phyloP scores from a whole-genome alignment of 1,140 invertebrate genomes.

The Penaeus chinensis region DNA sequence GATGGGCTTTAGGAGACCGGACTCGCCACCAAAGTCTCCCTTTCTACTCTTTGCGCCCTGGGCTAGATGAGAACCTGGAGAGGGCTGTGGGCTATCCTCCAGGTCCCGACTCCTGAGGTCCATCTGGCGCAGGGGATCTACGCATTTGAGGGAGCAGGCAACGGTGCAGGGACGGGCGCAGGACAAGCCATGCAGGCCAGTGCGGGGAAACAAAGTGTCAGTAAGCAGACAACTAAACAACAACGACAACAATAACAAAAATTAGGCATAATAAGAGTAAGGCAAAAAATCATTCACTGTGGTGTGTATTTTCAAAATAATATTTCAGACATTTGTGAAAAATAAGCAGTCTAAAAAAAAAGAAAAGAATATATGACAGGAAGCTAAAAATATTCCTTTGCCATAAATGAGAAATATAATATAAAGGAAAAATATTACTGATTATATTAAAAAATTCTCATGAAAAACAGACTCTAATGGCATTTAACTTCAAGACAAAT shows the following conservation, averaged over 20 bases:
- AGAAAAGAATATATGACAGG: too few relatives aligned
- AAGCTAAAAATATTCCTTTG: too few relatives aligned
- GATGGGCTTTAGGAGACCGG: neutral
- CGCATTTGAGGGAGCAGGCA: conserved; percentile 25
- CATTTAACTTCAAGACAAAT: too few relatives aligned
- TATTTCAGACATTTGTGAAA: too few relatives aligned
- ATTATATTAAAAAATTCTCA: too few relatives aligned
- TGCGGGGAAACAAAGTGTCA: conserved; percentile 51
- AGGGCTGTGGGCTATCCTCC: neutral
- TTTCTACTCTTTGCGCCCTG: neutral
- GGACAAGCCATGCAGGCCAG: conserved; percentile 57
- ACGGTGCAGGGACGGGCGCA: conserved; percentile 38
- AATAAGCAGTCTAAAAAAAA: too few relatives aligned
- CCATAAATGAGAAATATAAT: too few relatives aligned
- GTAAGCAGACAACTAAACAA: conserved; percentile 54
- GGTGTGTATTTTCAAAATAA: too few relatives aligned
- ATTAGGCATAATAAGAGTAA: conserved; percentile 21
- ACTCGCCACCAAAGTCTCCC: neutral
- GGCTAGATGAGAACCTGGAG: conserved; percentile 6
- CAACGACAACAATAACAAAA: conserved; percentile 22
- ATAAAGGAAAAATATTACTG: too few relatives aligned
- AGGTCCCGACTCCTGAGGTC: conserved; percentile 20
- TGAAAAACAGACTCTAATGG: too few relatives aligned
- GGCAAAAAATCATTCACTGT: neutral
- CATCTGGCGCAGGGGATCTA: conserved; percentile 16